Conservation (phyloP, 2,888 invertebrate species). For the Pantelozetes paolii region DNA sequence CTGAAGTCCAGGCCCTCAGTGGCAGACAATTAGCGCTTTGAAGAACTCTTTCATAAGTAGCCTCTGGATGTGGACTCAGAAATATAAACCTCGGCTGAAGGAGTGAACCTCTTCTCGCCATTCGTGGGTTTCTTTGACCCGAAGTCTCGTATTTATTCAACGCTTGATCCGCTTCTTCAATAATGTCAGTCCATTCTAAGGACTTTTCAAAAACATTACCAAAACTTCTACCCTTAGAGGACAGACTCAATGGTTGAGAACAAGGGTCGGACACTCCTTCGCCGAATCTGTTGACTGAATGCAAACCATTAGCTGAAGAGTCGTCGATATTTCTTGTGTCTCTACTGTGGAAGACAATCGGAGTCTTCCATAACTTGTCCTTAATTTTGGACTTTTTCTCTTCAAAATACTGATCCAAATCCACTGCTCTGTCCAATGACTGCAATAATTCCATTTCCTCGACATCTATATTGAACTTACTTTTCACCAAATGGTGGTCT, state of each 20-base stretch:
- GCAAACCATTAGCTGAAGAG: not conserved
- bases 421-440: slow-evolving; percentile 13
- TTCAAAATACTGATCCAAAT: slow-evolving; percentile 36
- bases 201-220: not conserved
- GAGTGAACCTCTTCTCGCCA: slow-evolving; percentile 27
- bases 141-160: not conserved
- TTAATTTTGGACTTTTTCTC: slow-evolving; percentile 20
- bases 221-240: not conserved
- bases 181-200: slow-evolving; percentile 32
- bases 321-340: not conserved
- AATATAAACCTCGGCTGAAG: slow-evolving; percentile 38
- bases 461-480: slow-evolving; percentile 19
- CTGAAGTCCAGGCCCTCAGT: slow-evolving; percentile 36
- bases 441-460: slow-evolving; percentile 7
- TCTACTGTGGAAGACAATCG: not conserved
- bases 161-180: slow-evolving; percentile 37
- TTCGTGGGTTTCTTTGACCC: not conserved
- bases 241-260: slow-evolving; percentile 17
- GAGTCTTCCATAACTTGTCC: slow-evolving; percentile 39
- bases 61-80: slow-evolving; percentile 35
- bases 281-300: slow-evolving; percentile 34
- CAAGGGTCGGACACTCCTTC: slow-evolving; percentile 36
- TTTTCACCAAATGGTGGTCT: slow-evolving; percentile 31
- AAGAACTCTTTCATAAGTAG: slow-evolving; percentile 26
- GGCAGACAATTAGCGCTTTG: slow-evolving; percentile 24